phyloP scores from a whole-genome alignment of 2,797 vertebrate genomes.

The Notolepis coatsorum region DNA sequence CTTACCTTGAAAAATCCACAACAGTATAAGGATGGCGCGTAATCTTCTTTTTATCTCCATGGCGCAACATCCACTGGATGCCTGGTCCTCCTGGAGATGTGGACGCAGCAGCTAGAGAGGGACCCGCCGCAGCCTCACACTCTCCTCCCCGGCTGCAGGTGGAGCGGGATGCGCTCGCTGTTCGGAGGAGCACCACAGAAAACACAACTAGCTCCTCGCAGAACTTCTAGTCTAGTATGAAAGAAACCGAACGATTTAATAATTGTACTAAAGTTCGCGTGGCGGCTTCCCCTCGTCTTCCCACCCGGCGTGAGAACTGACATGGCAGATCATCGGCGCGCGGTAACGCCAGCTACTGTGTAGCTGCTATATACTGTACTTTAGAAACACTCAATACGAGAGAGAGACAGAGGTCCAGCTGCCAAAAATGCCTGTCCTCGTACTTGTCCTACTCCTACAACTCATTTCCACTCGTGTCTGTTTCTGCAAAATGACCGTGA shows the following conservation, averaged over 20 bases:
- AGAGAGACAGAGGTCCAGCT: too few relatives aligned
- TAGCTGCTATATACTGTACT: too few relatives aligned
- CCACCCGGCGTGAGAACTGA: slow-evolving; percentile 38
- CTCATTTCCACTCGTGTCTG: too few relatives aligned
- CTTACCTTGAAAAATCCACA: slow-evolving; percentile 80
- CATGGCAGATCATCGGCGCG: slow-evolving; percentile 28
- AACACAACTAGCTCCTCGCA: too few relatives aligned
- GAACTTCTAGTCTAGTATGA: too few relatives aligned
- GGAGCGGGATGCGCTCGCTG: neutral
- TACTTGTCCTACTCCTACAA: too few relatives aligned
- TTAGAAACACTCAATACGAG: too few relatives aligned
- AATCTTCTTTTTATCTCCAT: slow-evolving; percentile 75
- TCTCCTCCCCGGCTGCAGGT: slow-evolving; percentile 29
- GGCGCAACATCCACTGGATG: slow-evolving; percentile 72
- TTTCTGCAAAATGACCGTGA: too few relatives aligned
- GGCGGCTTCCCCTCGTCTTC: slow-evolving; percentile 31
- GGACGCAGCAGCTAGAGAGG: too few relatives aligned
- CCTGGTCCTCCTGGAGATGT: slow-evolving; percentile 27
- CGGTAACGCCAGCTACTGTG: too few relatives aligned
- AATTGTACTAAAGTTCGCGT: neutral
- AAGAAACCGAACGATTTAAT: slow-evolving; percentile 20
- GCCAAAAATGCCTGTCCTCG: too few relatives aligned
- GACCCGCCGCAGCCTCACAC: slow-evolving; percentile 36
- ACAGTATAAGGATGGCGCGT: slow-evolving; percentile 66
- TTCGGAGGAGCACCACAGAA: neutral